phyloP scores from a whole-genome alignment of 2,797 vertebrate genomes.

The Eulemur mongoz region DNA sequence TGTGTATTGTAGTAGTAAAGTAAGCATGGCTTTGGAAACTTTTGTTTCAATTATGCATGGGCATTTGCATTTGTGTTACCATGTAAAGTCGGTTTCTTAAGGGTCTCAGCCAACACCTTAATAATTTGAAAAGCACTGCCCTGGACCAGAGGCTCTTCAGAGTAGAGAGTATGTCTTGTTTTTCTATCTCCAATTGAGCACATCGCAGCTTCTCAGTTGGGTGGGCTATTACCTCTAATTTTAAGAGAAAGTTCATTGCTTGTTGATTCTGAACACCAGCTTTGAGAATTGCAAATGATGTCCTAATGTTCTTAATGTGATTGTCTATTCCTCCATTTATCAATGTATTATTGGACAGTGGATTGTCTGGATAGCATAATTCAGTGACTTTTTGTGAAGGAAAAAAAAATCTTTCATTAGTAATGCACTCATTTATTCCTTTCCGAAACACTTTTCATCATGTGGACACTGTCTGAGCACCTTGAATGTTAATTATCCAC shows the following conservation, averaged over 20 bases:
- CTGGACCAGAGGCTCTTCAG: neutral
- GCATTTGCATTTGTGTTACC: neutral
- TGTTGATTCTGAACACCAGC: constrained; percentile 4
- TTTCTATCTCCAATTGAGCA: neutral
- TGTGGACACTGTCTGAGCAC: constrained; percentile 55
- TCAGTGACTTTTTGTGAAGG: constrained; percentile 56
- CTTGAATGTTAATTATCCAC: constrained; percentile 66
- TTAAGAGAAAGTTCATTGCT: constrained; percentile 41
- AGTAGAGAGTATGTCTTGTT: neutral
- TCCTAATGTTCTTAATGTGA: constrained; percentile 50
- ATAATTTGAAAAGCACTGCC: neutral
- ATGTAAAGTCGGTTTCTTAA: neutral
- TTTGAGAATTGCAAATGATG: constrained; percentile 40
- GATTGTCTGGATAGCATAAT: constrained; percentile 33
- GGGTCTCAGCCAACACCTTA: neutral
- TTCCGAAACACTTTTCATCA: constrained; percentile 69
- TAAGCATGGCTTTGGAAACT: neutral
- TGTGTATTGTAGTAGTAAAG: neutral
- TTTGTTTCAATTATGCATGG: neutral
- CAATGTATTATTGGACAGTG: constrained; percentile 38
- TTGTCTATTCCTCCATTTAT: constrained; percentile 53
- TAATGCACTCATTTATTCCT: constrained; percentile 64
- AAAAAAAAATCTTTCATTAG: constrained; percentile 55
- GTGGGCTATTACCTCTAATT: neutral
- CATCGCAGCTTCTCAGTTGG: fast-evolving